Conservation (phyloP, 35 echinoderm and acorn worm species). For the Chiridota heheva region DNA sequence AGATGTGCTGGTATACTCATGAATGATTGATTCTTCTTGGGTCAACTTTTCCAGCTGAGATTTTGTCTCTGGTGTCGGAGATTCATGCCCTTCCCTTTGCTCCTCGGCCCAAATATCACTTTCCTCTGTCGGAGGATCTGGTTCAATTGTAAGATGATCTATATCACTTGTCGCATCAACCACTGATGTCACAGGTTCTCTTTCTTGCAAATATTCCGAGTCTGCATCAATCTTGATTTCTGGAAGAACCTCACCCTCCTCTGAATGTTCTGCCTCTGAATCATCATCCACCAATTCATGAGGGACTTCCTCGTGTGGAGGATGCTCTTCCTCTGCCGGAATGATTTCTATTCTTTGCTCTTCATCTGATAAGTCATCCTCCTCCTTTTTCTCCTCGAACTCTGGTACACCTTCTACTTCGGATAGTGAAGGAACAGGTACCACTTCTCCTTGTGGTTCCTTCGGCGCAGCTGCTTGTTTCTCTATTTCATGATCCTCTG, state of each 20-base stretch:
- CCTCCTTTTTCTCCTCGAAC: not conserved
- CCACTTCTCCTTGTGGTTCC: slow-evolving; percentile 23
- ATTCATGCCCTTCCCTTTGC: slow-evolving; percentile 10
- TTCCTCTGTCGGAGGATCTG: slow-evolving; percentile 66
- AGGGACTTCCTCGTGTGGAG: not conserved
- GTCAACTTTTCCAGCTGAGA: too few relatives aligned
- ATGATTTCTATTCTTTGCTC: not conserved
- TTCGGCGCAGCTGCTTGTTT: not conserved
- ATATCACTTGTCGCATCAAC: slow-evolving; percentile 32
- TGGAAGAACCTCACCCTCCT: slow-evolving; percentile 40
- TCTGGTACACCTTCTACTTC: not conserved
- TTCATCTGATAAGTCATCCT: not conserved
- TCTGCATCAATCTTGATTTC: slow-evolving; percentile 33
- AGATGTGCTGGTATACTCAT: too few relatives aligned
- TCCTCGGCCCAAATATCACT: slow-evolving; percentile 51
- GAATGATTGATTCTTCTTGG: too few relatives aligned
- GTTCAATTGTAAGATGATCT: slow-evolving; percentile 42
- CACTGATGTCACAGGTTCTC: slow-evolving; percentile 11
- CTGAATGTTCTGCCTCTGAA: slow-evolving; percentile 38
- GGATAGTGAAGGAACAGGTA: not conserved
- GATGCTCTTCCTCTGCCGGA: not conserved
- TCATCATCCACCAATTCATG: slow-evolving; percentile 44
- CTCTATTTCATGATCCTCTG: slow-evolving; percentile 10
- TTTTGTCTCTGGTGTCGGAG: too few relatives aligned
- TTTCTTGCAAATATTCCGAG: slow-evolving; percentile 28